phyloP scores from a whole-genome alignment of 2,113 vertebrate genomes.

The Herpetotheres cachinnans region DNA sequence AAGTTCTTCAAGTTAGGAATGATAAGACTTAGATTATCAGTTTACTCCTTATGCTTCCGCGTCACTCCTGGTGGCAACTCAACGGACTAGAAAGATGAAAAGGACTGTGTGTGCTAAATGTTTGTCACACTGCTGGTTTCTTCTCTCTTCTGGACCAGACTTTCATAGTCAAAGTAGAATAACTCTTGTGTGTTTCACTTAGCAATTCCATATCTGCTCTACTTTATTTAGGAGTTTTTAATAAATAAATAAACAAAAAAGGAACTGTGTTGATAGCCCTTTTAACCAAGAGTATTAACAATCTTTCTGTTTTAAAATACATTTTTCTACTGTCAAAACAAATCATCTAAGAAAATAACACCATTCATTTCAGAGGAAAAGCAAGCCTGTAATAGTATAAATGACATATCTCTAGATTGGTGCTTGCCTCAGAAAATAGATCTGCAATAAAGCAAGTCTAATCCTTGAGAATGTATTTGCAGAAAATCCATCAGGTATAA shows the following conservation, averaged over 20 bases:
- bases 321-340: slow-evolving; percentile 10
- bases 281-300: not conserved
- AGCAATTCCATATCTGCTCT: not conserved
- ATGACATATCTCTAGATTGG: slow-evolving; percentile 31
- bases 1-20: not conserved
- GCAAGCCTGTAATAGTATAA: slow-evolving; percentile 22
- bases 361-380: slow-evolving; percentile 25
- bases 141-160: not conserved
- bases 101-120: not conserved
- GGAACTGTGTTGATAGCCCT: not conserved
- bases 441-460: slow-evolving; percentile 36
- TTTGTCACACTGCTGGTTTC: not conserved
- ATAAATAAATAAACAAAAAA: not conserved
- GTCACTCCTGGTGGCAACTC: too few species aligned
- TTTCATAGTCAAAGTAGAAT: not conserved
- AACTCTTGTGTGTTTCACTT: not conserved
- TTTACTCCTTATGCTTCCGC: not conserved
- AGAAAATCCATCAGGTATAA: slow-evolving; percentile 23
- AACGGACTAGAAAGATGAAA: not conserved
- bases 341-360: not conserved
- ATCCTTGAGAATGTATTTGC: slow-evolving; percentile 49
- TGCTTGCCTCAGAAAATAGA: slow-evolving; percentile 31
- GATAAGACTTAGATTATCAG: too few species aligned
- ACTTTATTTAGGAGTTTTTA: not conserved
- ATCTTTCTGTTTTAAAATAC: not conserved